These are phyloP conservation scores for Geophilus truncorum DNA, from an alignment of 2,888 invertebrate genomes.

Conservation along the genomic window DNA sequence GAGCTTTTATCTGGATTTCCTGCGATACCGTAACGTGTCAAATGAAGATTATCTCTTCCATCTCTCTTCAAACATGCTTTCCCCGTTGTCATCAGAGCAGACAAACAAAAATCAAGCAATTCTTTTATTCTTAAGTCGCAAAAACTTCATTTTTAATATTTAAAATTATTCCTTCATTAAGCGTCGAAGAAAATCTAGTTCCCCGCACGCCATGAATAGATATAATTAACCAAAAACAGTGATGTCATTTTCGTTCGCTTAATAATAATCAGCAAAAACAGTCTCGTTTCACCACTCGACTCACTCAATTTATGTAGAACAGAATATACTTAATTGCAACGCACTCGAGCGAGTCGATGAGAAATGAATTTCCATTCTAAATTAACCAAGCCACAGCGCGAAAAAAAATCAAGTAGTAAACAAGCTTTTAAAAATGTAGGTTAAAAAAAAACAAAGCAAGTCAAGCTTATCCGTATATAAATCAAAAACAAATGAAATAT, in stretches of 20 bases:
- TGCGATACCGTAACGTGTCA: not conserved
- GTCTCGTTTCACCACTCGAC: not conserved
- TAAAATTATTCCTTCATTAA: too few species aligned
- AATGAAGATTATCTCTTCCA: not conserved
- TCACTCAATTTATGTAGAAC: constrained; percentile 3
- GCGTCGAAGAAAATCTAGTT: too few species aligned
- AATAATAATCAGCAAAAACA: not conserved
- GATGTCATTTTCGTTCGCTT: not conserved
- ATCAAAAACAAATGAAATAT: constrained; percentile 8
- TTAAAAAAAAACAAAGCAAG: not conserved
- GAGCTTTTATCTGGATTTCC: not conserved
- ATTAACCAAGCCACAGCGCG: not conserved
- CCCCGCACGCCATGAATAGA: not conserved
- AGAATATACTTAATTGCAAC: not conserved
- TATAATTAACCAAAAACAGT: not conserved
- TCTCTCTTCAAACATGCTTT: not conserved
- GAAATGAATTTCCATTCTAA: not conserved
- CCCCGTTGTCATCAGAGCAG: not conserved
- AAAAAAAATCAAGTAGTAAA: not conserved
- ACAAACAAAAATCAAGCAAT: too few species aligned
- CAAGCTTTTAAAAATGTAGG: not conserved
- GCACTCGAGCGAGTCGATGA: constrained; percentile 12
- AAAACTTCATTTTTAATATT: too few species aligned
- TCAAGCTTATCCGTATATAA: not conserved
- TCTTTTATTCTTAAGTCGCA: too few species aligned